A percentile compares a stretch with the other conserved stretches of the same genome.
Evolutionary conservation across 2,888 invertebrate genomes (phyloP).

Genomic region (Lapara coniferarum): DNA sequence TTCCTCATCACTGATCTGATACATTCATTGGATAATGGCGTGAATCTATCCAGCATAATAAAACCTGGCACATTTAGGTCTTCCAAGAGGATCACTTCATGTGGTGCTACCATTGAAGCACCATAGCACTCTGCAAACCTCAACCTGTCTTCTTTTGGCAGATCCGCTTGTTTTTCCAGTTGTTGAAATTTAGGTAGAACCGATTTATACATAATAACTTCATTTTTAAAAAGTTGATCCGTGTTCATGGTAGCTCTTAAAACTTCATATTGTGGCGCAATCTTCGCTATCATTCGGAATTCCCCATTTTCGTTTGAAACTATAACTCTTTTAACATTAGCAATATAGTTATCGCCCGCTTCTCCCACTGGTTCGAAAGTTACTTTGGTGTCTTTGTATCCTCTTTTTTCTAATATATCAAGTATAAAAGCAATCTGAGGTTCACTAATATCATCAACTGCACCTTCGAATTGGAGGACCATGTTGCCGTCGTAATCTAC

Average conservation of each 20-base stretch:
- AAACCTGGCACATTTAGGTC: conserved; percentile 46
- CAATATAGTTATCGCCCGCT: conserved; percentile 37
- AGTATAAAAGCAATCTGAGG: conserved; percentile 29
- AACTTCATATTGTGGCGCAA: conserved; percentile 45
- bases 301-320: conserved; percentile 42
- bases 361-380: conserved; percentile 33
- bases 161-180: conserved; percentile 39
- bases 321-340: conserved; percentile 35
- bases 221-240: conserved; percentile 48
- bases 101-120: conserved; percentile 37
- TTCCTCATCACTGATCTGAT: conserved; percentile 30
- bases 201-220: conserved; percentile 48
- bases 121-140: conserved; percentile 52
- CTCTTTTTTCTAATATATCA: conserved; percentile 25
- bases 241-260: conserved; percentile 37
- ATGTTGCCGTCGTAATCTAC: not conserved
- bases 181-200: conserved; percentile 48
- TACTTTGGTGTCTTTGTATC: conserved; percentile 26
- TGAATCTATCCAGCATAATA: conserved; percentile 46
- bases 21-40: conserved; percentile 20
- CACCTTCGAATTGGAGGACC: conserved; percentile 7
- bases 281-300: conserved; percentile 56
- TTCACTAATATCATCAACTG: conserved; percentile 24
- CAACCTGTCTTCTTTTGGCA: conserved; percentile 44
- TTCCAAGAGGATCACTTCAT: conserved; percentile 56